phyloP scores from a whole-genome alignment of 2,113 vertebrate genomes.

The Motacilla tschutschensis region DNA sequence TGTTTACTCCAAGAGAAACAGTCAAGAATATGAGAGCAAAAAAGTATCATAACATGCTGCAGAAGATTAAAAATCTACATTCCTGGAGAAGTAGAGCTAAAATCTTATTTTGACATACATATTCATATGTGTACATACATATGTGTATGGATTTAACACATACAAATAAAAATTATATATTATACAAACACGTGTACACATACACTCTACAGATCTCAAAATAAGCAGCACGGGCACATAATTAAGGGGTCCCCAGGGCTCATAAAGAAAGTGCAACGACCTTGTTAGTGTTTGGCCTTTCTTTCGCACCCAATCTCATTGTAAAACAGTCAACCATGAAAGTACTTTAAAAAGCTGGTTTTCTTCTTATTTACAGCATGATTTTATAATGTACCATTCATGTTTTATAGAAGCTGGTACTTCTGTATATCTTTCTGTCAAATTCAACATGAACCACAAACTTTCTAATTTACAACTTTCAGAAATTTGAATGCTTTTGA shows the following conservation, averaged over 20 bases:
- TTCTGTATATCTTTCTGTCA: not conserved
- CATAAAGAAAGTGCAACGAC: conserved; percentile 59
- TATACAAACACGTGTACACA: not conserved
- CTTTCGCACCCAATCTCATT: conserved; percentile 42
- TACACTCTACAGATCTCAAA: conserved; percentile 35
- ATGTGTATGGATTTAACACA: not conserved
- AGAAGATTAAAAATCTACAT: not conserved
- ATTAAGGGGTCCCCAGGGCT: conserved; percentile 44
- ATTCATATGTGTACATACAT: not conserved
- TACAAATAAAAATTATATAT: not conserved
- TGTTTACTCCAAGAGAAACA: not conserved
- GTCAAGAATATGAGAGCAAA: not conserved
- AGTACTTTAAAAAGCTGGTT: conserved; percentile 50
- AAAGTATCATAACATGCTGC: not conserved
- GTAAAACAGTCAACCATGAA: conserved; percentile 61
- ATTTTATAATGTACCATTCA: conserved; percentile 49
- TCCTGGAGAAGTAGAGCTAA: not conserved
- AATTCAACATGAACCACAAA: conserved; percentile 56
- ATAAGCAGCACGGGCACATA: conserved; percentile 37
- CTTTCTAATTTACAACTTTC: conserved; percentile 60
- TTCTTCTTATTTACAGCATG: conserved; percentile 48
- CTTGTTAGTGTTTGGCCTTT: conserved; percentile 58
- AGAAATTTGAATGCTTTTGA: conserved; percentile 64
- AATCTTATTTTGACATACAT: not conserved
- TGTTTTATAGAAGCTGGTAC: conserved; percentile 15